Percentiles rank a stretch among this genome's conserved stretches.
Conservation (phyloP, 2,113 vertebrate genomes). For the Sinocyclocheilus anophthalmus region DNA sequence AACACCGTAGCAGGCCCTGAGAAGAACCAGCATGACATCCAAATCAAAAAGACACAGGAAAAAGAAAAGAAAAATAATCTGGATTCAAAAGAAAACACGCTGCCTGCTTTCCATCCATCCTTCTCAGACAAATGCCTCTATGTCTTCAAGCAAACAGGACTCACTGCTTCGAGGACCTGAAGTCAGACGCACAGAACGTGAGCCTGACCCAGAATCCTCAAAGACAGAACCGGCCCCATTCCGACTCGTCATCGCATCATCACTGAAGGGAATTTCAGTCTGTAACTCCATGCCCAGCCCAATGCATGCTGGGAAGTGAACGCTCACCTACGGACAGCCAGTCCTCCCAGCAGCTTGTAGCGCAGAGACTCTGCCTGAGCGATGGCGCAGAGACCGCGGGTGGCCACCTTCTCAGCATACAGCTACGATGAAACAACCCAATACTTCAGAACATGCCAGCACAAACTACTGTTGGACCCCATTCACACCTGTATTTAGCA, state of each 20-base stretch:
- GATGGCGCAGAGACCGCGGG: slow-evolving; percentile 93
- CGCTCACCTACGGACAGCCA: slow-evolving; percentile 92
- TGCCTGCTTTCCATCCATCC: slow-evolving; percentile 57
- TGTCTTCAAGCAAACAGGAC: slow-evolving; percentile 76
- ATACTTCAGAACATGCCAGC: neutral
- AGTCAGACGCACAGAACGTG: slow-evolving; percentile 79
- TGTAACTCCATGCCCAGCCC: too few relatives aligned
- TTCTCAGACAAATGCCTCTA: slow-evolving; percentile 96
- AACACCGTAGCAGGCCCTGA: slow-evolving; percentile 95
- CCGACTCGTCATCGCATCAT: slow-evolving; percentile 89
- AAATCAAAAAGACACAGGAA: neutral
- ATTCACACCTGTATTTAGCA: neutral
- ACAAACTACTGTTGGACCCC: neutral
- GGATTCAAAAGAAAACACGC: neutral
- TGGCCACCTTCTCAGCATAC: slow-evolving; percentile 98
- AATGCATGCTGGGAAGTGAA: neutral
- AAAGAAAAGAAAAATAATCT: neutral
- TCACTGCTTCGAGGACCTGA: slow-evolving; percentile 58
- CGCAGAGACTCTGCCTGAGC: slow-evolving; percentile 97
- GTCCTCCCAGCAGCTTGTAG: slow-evolving; percentile 96
- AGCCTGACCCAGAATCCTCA: slow-evolving; percentile 57
- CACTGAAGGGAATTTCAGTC: slow-evolving; percentile 75
- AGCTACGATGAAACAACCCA: slow-evolving; percentile 73
- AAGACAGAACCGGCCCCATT: slow-evolving; percentile 65
- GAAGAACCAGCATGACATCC: fast-evolving